A percentile compares a stretch with the other conserved stretches of the same genome.
phyloP scores from a whole-genome alignment of 2,113 vertebrate species.

The Gobius niger region DNA sequence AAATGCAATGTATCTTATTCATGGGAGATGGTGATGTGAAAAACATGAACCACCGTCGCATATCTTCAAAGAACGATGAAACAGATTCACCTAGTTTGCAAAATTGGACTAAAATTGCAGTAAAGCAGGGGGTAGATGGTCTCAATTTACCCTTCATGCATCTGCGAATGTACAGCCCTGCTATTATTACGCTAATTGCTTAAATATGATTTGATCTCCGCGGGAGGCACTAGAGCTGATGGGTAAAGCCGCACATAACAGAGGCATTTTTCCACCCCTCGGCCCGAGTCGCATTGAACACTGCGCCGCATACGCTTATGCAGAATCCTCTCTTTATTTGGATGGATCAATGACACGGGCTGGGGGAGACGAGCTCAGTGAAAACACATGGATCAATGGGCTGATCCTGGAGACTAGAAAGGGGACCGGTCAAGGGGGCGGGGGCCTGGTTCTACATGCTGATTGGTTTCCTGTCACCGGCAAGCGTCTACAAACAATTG shows the following conservation, averaged over 20 bases:
- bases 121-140: constrained; percentile 28
- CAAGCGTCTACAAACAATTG: neutral
- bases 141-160: constrained; percentile 21
- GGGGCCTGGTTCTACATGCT: neutral
- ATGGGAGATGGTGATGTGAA: neutral
- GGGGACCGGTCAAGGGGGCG: neutral
- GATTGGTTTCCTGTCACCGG: neutral
- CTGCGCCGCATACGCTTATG: constrained; percentile 9
- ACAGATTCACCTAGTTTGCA: constrained; percentile 29
- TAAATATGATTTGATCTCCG: constrained; percentile 18
- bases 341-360: constrained; percentile 48
- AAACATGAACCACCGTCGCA: neutral
- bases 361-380: constrained; percentile 57
- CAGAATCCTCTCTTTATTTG: constrained; percentile 62
- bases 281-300: constrained; percentile 45
- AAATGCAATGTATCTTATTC: no score
- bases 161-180: constrained; percentile 17
- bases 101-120: constrained; percentile 21
- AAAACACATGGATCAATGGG: constrained; percentile 72
- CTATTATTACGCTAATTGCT: constrained; percentile 5
- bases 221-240: neutral
- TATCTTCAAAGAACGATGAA: constrained; percentile 24
- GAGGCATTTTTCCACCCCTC: constrained; percentile 39
- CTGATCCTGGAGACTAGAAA: constrained; percentile 26
- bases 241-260: constrained; percentile 28